These are phyloP conservation scores for Apogon hyalosoma DNA, from an alignment of 2,797 vertebrate genomes.

Conservation along the genomic window DNA sequence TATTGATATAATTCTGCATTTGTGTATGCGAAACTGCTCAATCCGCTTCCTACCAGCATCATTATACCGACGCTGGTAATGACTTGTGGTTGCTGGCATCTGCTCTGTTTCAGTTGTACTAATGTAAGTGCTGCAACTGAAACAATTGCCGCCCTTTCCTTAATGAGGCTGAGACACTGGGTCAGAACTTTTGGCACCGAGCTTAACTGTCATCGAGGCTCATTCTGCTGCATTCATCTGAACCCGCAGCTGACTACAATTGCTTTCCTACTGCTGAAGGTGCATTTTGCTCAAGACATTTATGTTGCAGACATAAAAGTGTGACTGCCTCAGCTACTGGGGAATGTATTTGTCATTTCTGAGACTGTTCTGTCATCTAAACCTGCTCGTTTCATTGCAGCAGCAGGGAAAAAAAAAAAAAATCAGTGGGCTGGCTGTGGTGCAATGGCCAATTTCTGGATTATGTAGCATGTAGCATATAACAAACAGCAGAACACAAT, in stretches of 20 bases:
- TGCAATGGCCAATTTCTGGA: constrained; percentile 32
- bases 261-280: background rate
- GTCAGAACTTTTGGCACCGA: too few relatives aligned
- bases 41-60: too few relatives aligned
- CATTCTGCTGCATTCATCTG: background rate
- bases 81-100: too few relatives aligned
- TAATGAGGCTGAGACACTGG: too few relatives aligned
- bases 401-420: constrained; percentile 22
- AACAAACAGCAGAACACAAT: constrained; percentile 12
- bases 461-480: constrained; percentile 52
- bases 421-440: constrained; percentile 31
- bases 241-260: background rate
- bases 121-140: background rate
- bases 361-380: constrained; percentile 37
- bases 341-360: constrained; percentile 35
- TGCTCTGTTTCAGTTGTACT: too few relatives aligned
- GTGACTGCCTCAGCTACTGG: constrained; percentile 21
- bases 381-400: constrained; percentile 25
- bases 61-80: too few relatives aligned
- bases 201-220: too few relatives aligned
- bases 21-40: too few relatives aligned
- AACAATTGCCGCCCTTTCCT: background rate
- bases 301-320: constrained; percentile 21
- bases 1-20: background rate
- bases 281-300: constrained; percentile 10